Conservation (phyloP, 1,140 invertebrate species). For the Zaprionus tsacasi region DNA sequence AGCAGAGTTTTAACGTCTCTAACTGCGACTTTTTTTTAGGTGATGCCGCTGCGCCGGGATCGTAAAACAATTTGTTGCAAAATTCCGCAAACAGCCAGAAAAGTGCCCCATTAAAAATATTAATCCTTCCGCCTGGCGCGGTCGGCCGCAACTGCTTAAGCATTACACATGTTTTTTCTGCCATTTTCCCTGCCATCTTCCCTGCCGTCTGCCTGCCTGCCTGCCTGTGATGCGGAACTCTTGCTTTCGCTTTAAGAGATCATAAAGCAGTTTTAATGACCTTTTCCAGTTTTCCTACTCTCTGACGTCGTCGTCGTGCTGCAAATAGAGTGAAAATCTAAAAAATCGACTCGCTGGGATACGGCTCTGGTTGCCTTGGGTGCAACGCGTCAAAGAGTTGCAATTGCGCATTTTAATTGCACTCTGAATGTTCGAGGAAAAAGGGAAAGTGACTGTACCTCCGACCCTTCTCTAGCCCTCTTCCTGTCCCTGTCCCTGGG, state of each 20-base stretch:
- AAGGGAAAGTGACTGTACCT: slow-evolving; percentile 60
- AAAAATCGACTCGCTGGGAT: slow-evolving; percentile 32
- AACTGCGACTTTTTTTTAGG: slow-evolving; percentile 9
- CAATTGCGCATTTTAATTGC: slow-evolving; percentile 76
- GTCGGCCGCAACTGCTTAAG: slow-evolving; percentile 5
- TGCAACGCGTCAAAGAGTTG: slow-evolving; percentile 72
- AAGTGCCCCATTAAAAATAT: slow-evolving; percentile 72
- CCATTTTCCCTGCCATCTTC: background rate
- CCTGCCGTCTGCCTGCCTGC: background rate
- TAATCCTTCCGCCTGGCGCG: slow-evolving; percentile 58
- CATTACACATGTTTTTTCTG: slow-evolving; percentile 61
- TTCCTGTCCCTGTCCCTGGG: slow-evolving; percentile 16
- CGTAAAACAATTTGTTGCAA: slow-evolving; percentile 80
- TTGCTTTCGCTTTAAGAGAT: slow-evolving; percentile 76
- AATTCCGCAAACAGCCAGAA: slow-evolving; percentile 69
- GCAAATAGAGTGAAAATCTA: slow-evolving; percentile 81
- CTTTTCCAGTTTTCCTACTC: slow-evolving; percentile 15
- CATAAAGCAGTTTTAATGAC: slow-evolving; percentile 77
- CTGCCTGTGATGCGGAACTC: slow-evolving; percentile 53
- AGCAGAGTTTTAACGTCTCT: background rate
- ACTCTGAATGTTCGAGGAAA: slow-evolving; percentile 67
- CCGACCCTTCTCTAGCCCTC: slow-evolving; percentile 7
- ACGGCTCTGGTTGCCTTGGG: background rate
- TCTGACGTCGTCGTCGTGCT: slow-evolving; percentile 27
- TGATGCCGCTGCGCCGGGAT: slow-evolving; percentile 2